Conservation (phyloP, 1,140 invertebrate species). For the Brachionus koreanus region DNA sequence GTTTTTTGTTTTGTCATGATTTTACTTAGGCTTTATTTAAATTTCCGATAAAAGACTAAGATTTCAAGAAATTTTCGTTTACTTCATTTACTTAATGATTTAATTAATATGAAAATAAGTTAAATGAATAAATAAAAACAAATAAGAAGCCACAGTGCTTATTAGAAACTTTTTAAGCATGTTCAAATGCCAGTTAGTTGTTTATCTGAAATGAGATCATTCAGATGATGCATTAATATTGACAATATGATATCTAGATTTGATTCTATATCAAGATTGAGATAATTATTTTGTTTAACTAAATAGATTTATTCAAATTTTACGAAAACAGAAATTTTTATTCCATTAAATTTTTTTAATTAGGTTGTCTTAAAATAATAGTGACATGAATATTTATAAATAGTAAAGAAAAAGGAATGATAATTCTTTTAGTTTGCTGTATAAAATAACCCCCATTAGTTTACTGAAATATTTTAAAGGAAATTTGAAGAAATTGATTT, state of each 20-base stretch:
- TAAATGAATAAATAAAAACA: too few relatives aligned
- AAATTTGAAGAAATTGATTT: too few relatives aligned
- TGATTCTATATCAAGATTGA: not conserved
- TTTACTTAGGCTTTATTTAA: not conserved
- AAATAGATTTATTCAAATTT: not conserved
- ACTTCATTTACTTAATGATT: not conserved
- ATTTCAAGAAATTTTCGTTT: not conserved
- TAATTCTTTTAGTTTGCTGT: too few relatives aligned
- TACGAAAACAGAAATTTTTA: too few relatives aligned
- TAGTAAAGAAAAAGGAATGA: too few relatives aligned
- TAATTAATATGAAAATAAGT: constrained; percentile 36
- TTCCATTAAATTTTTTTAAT: not conserved
- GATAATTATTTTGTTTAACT: not conserved
- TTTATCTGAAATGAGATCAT: not conserved
- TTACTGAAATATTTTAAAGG: too few relatives aligned
- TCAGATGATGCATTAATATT: not conserved
- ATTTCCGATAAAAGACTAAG: constrained; percentile 2
- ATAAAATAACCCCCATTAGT: too few relatives aligned
- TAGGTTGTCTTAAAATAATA: not conserved
- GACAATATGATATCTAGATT: not conserved
- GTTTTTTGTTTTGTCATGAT: constrained; percentile 19
- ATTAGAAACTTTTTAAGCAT: not conserved
- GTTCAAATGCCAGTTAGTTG: not conserved
- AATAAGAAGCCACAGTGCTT: not conserved
- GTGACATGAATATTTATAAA: not conserved